Evolutionary conservation across 2,888 invertebrate species (phyloP).

Genomic region (Cordilura impudica): DNA sequence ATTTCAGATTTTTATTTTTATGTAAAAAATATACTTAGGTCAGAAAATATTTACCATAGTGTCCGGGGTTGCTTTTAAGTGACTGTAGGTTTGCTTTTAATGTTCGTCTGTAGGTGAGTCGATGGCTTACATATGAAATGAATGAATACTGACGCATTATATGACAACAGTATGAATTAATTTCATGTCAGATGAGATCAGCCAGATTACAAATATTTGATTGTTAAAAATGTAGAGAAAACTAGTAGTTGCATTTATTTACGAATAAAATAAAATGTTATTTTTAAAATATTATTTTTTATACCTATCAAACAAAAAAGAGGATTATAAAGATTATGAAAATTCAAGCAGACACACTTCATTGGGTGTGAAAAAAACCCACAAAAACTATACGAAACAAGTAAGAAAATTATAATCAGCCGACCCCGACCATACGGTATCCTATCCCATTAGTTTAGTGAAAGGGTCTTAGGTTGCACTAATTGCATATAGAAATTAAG

Average conservation of each 20-base stretch:
- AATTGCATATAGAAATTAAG: no score
- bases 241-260: background rate
- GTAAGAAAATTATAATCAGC: constrained; percentile 9
- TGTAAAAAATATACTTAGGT: no score
- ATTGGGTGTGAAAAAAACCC: constrained; percentile 31
- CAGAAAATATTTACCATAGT: no score
- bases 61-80: no score
- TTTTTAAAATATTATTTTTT: constrained; percentile 31
- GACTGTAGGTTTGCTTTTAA: no score
- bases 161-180: constrained; percentile 47
- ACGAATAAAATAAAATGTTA: constrained; percentile 2
- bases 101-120: background rate
- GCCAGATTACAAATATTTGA: constrained; percentile 53
- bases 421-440: no score
- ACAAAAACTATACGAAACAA: background rate
- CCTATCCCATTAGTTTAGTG: no score
- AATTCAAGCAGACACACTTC: constrained; percentile 51
- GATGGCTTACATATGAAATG: no score
- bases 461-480: no score
- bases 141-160: constrained; percentile 28
- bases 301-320: constrained; percentile 41
- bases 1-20: no score
- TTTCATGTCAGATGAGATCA: constrained; percentile 48
- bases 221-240: constrained; percentile 32
- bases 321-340: constrained; percentile 54